Base-by-base conservation (phyloP, 2,113 vertebrate species). In the Phyllostomus hastatus region DNA sequence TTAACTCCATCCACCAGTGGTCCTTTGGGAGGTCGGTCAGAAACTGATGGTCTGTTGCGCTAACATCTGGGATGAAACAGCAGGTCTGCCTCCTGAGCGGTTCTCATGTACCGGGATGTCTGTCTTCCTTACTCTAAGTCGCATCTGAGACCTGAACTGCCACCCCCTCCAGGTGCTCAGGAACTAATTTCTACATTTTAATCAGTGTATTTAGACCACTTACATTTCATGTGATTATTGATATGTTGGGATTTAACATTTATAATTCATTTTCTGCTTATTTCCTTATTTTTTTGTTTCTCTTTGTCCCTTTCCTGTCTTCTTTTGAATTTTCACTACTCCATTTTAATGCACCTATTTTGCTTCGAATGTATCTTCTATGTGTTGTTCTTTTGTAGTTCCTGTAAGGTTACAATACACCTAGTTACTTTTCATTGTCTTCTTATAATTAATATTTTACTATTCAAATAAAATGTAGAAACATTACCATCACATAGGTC, bases 371-470 rank as follows among this genome's bases (percentile, higher is more conserved):
- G 52, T 33, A n/a, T 41, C 43, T 73, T 72, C 38, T 73, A 73
- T 43, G 11, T 81, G 22, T 24, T 38, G 22, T 79, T 69, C 43
- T 87, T 73, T 35, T 19, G 20, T 64, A 26, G 50, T 72, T 86
- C 22, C 28, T 79, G 11, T 70, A 85, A 31, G 33, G 38, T 91
- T 95, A 50, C 24, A 64, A 86, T 54, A 87, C 66, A 82, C 17
- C 31, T 57, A n/a, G 28, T 59, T 84, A 82, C 22, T 81, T 87
- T 52, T 66, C 35, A 67, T 2, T 76, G 24, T 86, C 17, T 86
- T 43, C 54, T 80, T 81, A 70, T 78, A 81, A 70, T 73, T 43
- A 86, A 5, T 64, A 91, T 43, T 64, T 86, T 91, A 87, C 24
- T 52, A 90, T 50, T 87, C 22, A 64, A 59, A 15, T 72, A 28